A percentile compares a stretch with the other conserved stretches of the same genome.
These are phyloP conservation scores for Helarctos malayanus DNA, from an alignment of 2,797 vertebrate species.

Conservation along the genomic window DNA sequence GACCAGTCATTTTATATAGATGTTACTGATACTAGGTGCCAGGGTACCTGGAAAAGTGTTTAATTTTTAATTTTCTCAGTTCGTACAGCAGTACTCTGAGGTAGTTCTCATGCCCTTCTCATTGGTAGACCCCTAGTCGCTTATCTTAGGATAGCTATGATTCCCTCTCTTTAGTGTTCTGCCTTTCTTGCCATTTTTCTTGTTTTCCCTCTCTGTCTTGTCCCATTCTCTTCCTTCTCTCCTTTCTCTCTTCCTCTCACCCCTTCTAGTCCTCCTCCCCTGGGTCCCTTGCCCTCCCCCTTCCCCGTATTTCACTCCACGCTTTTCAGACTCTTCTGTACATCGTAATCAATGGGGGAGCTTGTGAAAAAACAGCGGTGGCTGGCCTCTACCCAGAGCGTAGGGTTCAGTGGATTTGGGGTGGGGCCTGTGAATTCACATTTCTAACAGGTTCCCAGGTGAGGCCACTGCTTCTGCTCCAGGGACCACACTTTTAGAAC, in stretches of 20 bases:
- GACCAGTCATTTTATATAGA: background rate
- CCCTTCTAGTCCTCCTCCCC: background rate
- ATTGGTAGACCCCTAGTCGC: background rate
- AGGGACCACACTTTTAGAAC: background rate
- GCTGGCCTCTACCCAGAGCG: background rate
- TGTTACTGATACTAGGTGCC: background rate
- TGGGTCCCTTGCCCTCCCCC: background rate
- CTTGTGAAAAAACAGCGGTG: background rate
- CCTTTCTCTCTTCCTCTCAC: background rate
- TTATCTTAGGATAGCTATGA: background rate
- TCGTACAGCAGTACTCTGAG: background rate
- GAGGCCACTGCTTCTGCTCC: background rate
- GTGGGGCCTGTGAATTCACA: background rate
- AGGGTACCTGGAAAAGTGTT: background rate
- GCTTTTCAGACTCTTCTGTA: background rate
- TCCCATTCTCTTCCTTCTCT: background rate
- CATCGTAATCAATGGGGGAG: background rate
- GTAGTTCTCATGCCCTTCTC: background rate
- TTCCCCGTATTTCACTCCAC: background rate
- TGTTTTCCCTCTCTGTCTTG: background rate
- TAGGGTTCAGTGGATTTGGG: background rate
- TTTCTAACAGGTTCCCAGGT: background rate
- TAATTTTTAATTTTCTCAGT: conserved; percentile 19
- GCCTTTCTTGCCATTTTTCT: background rate
- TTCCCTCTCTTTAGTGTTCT: background rate